phyloP scores from a whole-genome alignment of 2,888 invertebrate species.

The Catonia carolina region DNA sequence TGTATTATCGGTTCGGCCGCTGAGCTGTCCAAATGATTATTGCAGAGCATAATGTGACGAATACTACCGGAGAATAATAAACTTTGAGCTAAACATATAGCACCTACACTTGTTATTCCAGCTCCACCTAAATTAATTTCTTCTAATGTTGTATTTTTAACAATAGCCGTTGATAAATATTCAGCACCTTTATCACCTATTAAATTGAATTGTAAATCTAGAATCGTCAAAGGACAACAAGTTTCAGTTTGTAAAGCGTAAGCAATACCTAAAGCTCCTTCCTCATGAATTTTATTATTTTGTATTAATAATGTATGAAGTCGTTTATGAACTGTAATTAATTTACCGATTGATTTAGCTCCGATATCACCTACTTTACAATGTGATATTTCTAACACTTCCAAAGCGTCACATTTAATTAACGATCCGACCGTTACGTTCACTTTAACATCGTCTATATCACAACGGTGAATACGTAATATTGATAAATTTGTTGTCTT shows the following conservation, averaged over 20 bases:
- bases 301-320: slow-evolving; percentile 14
- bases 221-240: slow-evolving; percentile 3
- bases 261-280: slow-evolving; percentile 22
- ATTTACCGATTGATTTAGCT: slow-evolving; percentile 16
- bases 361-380: slow-evolving; percentile 22
- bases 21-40: slow-evolving; percentile 20
- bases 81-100: slow-evolving; percentile 14
- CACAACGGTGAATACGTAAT: slow-evolving; percentile 16
- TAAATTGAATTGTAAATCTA: slow-evolving; percentile 23
- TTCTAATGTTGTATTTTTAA: slow-evolving; percentile 8
- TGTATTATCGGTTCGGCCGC: slow-evolving; percentile 18
- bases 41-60: slow-evolving; percentile 20
- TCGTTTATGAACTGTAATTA: slow-evolving; percentile 12
- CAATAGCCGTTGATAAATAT: slow-evolving; percentile 18
- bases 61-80: slow-evolving; percentile 16
- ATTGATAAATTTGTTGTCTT: background rate
- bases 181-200: slow-evolving; percentile 23
- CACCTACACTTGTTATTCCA: slow-evolving; percentile 13
- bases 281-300: slow-evolving; percentile 20
- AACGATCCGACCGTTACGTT: slow-evolving; percentile 14
- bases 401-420: background rate
- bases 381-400: slow-evolving; percentile 21
- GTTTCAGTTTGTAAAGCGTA: slow-evolving; percentile 11
- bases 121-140: slow-evolving; percentile 21
- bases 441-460: slow-evolving; percentile 19